Conservation (phyloP, 2,797 vertebrate species). For the Peromyscus attwateri region DNA sequence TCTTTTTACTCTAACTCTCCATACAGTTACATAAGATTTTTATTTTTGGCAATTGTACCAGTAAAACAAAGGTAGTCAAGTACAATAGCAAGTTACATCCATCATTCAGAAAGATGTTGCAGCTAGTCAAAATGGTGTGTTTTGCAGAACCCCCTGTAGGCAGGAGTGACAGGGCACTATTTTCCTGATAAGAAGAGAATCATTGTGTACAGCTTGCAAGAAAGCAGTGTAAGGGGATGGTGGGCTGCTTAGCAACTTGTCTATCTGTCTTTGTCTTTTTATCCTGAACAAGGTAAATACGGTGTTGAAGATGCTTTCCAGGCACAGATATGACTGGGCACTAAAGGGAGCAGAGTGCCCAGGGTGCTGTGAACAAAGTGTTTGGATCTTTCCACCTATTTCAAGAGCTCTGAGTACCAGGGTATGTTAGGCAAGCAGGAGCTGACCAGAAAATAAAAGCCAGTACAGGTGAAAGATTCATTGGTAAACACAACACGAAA, state of each 20-base stretch:
- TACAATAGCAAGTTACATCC: not conserved
- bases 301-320: fast-evolving
- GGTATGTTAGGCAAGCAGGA: not conserved
- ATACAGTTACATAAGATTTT: not conserved
- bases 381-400: not conserved
- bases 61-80: not conserved
- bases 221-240: not conserved
- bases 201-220: not conserved
- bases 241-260: not conserved
- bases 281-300: not conserved
- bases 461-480: not conserved
- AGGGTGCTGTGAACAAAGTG: not conserved
- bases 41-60: not conserved
- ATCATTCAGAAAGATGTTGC: not conserved
- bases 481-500: not conserved
- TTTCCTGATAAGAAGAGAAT: not conserved
- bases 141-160: not conserved
- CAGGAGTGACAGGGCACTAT: not conserved
- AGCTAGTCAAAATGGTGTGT: not conserved
- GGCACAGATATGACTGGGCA: fast-evolving
- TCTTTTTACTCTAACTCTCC: not conserved
- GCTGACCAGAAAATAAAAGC: not conserved
- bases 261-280: not conserved
- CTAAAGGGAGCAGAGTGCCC: not conserved
- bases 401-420: not conserved